A percentile compares a stretch with the other conserved stretches of the same genome.
These are phyloP conservation scores for Polydrusus cervinus DNA, from an alignment of 2,888 invertebrate species.

Conservation along the genomic window DNA sequence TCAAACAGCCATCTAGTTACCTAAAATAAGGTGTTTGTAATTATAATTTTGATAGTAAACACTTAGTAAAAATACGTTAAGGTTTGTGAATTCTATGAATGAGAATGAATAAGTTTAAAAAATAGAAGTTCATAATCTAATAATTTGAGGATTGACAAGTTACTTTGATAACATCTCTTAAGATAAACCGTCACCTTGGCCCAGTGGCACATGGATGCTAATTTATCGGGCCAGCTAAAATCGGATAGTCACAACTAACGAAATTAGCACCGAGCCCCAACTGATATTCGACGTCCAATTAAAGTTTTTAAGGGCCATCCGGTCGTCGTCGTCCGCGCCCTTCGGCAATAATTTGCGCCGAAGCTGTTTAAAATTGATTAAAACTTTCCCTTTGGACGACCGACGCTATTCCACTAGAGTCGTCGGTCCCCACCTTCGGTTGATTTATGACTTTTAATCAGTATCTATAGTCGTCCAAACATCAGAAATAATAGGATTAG, in stretches of 20 bases:
- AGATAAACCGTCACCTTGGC: no score
- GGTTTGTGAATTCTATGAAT: no score
- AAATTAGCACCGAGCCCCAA: constrained; percentile 10
- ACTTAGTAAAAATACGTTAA: no score
- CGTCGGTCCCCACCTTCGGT: constrained; percentile 17
- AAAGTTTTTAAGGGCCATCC: constrained; percentile 21
- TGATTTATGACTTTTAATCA: constrained; percentile 27
- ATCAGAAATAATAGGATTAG: neutral
- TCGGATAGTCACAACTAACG: neutral
- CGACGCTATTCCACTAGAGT: constrained; percentile 6
- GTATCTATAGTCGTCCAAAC: constrained; percentile 22
- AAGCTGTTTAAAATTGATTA: constrained; percentile 27
- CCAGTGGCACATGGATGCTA: no score
- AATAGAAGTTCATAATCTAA: no score
- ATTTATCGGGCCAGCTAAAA: no score
- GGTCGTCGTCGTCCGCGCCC: neutral
- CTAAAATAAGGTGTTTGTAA: no score
- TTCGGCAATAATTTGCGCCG: constrained; percentile 16
- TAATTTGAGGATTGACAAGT: no score
- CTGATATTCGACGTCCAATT: constrained; percentile 10
- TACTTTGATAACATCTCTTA: no score
- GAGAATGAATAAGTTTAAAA: no score
- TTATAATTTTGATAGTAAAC: no score
- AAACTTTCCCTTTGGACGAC: constrained; percentile 19
- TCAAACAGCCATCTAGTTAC: no score